phyloP scores from a whole-genome alignment of 2,797 vertebrate genomes.

The Sorex maritimensis region DNA sequence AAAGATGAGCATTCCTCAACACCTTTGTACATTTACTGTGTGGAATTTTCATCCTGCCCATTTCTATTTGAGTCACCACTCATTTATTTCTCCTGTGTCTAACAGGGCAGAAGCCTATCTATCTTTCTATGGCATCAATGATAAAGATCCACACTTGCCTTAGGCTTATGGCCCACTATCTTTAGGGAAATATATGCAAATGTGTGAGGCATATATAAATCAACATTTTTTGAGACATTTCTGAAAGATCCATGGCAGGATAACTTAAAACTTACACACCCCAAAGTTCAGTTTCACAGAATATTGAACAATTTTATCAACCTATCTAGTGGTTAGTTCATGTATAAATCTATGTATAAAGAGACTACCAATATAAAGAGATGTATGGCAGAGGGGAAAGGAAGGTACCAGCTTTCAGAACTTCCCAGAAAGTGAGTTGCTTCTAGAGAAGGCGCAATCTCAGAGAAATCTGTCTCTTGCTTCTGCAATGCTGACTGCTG shows the following conservation, averaged over 20 bases:
- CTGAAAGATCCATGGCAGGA: constrained; percentile 7
- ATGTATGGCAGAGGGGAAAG: not conserved
- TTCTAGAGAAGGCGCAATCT: not conserved
- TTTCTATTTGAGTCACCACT: constrained; percentile 28
- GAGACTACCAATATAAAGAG: not conserved
- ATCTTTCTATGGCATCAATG: constrained; percentile 1
- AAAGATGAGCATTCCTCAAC: not conserved
- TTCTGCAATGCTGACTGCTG: not conserved
- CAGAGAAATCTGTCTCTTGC: not conserved
- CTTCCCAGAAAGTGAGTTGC: not conserved
- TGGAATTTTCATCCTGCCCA: constrained; percentile 33
- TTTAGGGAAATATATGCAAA: too few species aligned
- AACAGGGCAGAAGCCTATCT: not conserved
- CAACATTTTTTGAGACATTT: constrained; percentile 14
- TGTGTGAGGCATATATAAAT: not conserved
- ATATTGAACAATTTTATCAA: not conserved
- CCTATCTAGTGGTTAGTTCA: not conserved
- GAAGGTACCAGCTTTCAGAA: not conserved
- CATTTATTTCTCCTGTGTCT: constrained; percentile 3
- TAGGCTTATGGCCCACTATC: too few species aligned
- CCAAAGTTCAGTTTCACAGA: not conserved
- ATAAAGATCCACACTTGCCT: not conserved
- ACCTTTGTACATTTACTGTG: not conserved
- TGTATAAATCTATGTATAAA: not conserved
- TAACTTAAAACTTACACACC: not conserved